Conservation (phyloP, 2,113 vertebrate genomes). For the Corydoras sp. region DNA sequence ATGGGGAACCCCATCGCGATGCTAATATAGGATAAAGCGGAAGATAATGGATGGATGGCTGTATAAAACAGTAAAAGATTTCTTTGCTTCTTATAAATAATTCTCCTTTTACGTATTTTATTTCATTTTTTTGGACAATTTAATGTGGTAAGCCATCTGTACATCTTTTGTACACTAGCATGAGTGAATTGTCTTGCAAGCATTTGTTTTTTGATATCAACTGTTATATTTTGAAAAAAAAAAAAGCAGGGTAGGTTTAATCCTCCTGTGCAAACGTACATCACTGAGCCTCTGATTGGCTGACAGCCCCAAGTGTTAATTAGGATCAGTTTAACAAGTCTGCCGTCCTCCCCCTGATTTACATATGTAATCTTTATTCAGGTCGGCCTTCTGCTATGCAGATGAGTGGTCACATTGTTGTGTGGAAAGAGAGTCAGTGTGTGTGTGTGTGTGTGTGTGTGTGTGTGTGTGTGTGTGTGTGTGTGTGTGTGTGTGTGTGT, state of each 20-base stretch:
- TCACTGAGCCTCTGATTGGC: slow-evolving; percentile 36
- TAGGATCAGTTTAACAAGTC: slow-evolving; percentile 32
- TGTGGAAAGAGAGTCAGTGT: slow-evolving; percentile 7
- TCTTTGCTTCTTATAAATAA: too few species aligned
- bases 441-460: slow-evolving; percentile 7
- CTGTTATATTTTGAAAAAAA: too few species aligned
- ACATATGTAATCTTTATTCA: slow-evolving; percentile 46
- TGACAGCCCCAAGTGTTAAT: slow-evolving; percentile 28
- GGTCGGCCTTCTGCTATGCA: slow-evolving; percentile 36
- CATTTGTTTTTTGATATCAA: too few species aligned
- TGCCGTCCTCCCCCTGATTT: slow-evolving; percentile 29
- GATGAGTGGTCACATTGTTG: slow-evolving; percentile 33
- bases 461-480: slow-evolving; percentile 10
- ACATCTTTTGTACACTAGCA: too few species aligned
- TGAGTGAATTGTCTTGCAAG: too few species aligned
- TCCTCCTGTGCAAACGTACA: background rate
- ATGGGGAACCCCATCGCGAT: too few species aligned
- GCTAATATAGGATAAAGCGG: too few species aligned
- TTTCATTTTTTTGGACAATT: too few species aligned
- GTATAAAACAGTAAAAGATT: too few species aligned
- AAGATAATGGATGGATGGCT: too few species aligned
- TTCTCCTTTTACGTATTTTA: too few species aligned
- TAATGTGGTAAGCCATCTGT: too few species aligned
- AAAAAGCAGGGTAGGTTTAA: background rate
- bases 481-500: slow-evolving; percentile 9